Conservation (phyloP, 1,140 invertebrate genomes). For the Archivesica marissinica region DNA sequence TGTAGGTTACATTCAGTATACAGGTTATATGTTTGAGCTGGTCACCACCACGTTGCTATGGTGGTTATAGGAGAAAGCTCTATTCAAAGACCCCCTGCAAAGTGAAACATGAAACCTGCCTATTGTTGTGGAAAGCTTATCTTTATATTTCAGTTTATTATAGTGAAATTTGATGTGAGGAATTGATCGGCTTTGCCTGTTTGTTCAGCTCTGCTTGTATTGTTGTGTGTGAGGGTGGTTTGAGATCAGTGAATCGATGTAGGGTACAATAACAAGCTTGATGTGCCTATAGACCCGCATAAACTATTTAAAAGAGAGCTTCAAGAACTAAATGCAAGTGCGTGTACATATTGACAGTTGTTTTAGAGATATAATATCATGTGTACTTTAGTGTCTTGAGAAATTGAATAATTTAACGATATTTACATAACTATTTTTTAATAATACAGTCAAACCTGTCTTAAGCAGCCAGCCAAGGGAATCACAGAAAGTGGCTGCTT, state of each 20-base stretch:
- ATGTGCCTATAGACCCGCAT: neutral
- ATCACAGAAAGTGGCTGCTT: too few species aligned
- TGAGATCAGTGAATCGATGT: neutral
- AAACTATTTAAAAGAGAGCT: neutral
- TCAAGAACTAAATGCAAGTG: neutral
- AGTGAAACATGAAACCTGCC: too few species aligned
- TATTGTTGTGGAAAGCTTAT: too few species aligned
- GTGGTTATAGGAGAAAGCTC: too few species aligned
- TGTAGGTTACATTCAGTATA: too few species aligned
- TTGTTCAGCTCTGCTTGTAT: neutral
- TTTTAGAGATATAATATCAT: neutral
- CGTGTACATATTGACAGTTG: neutral
- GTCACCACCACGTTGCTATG: too few species aligned
- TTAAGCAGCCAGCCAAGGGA: too few species aligned
- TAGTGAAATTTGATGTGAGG: neutral
- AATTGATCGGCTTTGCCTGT: constrained; percentile 1
- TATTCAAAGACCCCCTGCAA: too few species aligned
- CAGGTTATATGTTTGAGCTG: too few species aligned
- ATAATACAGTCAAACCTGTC: too few species aligned
- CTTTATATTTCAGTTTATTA: neutral
- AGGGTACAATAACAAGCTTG: neutral
- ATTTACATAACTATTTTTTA: too few species aligned
- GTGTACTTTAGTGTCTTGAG: neutral
- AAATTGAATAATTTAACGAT: too few species aligned
- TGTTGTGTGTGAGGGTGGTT: neutral